Conservation (phyloP, 2,113 vertebrate genomes). For the Chitala chitala region DNA sequence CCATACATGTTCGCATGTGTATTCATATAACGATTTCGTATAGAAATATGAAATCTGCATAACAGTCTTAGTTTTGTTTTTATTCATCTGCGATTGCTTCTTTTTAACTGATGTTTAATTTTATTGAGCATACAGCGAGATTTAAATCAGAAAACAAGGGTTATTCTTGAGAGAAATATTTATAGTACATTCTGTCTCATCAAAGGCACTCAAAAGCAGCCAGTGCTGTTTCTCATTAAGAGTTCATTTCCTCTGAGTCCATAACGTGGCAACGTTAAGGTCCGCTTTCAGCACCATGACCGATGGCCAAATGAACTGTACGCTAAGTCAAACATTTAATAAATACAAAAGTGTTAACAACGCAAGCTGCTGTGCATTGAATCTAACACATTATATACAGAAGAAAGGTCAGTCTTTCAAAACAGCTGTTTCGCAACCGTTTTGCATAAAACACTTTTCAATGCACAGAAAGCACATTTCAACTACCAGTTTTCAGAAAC, state of each 20-base stretch:
- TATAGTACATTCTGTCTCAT: conserved; percentile 30
- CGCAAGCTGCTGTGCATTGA: not conserved
- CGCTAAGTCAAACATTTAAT: not conserved
- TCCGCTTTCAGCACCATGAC: not conserved
- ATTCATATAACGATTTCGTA: too few relatives aligned
- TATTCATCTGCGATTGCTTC: conserved; percentile 32
- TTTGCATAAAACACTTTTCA: not conserved
- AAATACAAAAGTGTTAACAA: not conserved
- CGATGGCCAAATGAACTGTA: too few relatives aligned
- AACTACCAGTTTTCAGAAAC: not conserved
- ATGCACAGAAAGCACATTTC: not conserved
- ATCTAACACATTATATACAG: not conserved
- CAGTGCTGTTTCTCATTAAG: not conserved
- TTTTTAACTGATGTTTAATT: conserved; percentile 40
- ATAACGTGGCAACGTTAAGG: not conserved
- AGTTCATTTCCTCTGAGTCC: not conserved
- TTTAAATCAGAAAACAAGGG: conserved; percentile 38
- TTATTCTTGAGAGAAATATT: conserved; percentile 31
- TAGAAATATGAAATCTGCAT: not conserved
- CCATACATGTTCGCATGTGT: too few relatives aligned
- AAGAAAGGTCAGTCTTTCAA: not conserved
- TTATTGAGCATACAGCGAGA: conserved; percentile 37
- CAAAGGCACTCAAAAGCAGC: conserved; percentile 20
- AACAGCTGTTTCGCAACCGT: not conserved
- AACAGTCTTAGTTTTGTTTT: not conserved